Base-by-base conservation (phyloP, 1,140 invertebrate species). In the Neuroterus valhalla region DNA sequence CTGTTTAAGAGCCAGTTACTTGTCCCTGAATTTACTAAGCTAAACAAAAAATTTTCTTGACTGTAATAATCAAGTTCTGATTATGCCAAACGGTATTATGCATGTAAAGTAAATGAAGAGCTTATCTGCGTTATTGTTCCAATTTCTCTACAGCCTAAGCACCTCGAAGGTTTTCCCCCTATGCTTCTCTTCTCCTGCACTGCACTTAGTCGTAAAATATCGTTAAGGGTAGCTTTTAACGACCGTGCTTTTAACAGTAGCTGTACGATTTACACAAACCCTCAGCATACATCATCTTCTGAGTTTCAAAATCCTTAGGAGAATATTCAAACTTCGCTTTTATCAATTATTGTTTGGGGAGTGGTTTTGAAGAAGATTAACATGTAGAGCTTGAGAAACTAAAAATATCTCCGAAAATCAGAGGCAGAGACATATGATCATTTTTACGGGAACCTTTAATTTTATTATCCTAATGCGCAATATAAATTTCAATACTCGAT, bases 71-170 rank as follows among this genome's bases (percentile, higher is more conserved):
- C 31, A n/a, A 62, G 26, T 12, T 31, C 31, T 26, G 55, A 62
- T 62, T n/a, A 62, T 38, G 21, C 3, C 12, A 15, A 62, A 26
- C 12, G 21, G 14, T 26, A 62, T 31, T 62, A 62, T 62, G 23
- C 23, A 62, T 62, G 55, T 62, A 62, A 62, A 62, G 55, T 62
- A 62, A 62, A 62, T 62, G n/a, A 62, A 62, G 55, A 38, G 55
- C 55, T 62, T 31, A 62, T 62, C 55, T 62, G 55, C 55, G 31
- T 62, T 62, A 62, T 62, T 62, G 31, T 62, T 23, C 26, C 55
- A 62, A 62, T 62, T 31, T 62, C 26, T 62, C 55, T 31, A 31
- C 55, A 62, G n/a, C 11, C 55, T 31, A 26, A 62, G 55, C 12
- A 2, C 50, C 0, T 21, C 2, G 12, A 62, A 62, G 23, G 12